A percentile compares a stretch with the other conserved stretches of the same genome.
Conservation (phyloP, 2,888 invertebrate genomes). For the Cybosia mesomella region DNA sequence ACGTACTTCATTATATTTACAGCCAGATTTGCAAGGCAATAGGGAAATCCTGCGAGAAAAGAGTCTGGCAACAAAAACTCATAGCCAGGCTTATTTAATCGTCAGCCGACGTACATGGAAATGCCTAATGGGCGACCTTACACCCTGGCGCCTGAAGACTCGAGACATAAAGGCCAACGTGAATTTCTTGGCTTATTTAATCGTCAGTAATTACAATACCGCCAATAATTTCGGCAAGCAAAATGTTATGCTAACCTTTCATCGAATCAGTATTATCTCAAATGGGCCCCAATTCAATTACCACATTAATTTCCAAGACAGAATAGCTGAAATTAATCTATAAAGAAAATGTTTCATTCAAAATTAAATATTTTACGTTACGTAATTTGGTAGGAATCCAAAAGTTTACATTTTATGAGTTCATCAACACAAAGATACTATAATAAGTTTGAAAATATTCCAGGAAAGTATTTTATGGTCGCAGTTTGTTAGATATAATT, state of each 20-base stretch:
- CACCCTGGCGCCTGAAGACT: no score
- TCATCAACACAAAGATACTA: slow-evolving; percentile 47
- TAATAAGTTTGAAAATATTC: slow-evolving; percentile 53
- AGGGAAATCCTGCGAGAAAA: no score
- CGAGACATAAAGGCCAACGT: no score
- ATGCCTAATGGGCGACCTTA: no score
- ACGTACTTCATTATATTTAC: no score
- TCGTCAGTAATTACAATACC: no score
- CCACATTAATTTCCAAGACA: neutral
- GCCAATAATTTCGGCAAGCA: neutral
- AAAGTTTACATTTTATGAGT: slow-evolving; percentile 53
- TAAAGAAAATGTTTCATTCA: neutral
- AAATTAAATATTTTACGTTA: slow-evolving; percentile 8
- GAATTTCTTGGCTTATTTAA: no score
- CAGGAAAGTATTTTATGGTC: slow-evolving; percentile 25
- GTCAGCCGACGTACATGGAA: no score
- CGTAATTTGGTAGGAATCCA: slow-evolving; percentile 39
- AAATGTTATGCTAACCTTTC: neutral
- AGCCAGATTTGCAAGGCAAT: no score
- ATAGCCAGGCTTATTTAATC: no score
- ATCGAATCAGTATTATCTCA: neutral
- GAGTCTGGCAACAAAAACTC: no score
- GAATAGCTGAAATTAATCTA: no score
- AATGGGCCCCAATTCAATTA: neutral
- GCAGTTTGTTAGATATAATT: neutral